These are phyloP conservation scores for Triops longicaudatus DNA, from an alignment of 1,140 invertebrate genomes.

Conservation along the genomic window DNA sequence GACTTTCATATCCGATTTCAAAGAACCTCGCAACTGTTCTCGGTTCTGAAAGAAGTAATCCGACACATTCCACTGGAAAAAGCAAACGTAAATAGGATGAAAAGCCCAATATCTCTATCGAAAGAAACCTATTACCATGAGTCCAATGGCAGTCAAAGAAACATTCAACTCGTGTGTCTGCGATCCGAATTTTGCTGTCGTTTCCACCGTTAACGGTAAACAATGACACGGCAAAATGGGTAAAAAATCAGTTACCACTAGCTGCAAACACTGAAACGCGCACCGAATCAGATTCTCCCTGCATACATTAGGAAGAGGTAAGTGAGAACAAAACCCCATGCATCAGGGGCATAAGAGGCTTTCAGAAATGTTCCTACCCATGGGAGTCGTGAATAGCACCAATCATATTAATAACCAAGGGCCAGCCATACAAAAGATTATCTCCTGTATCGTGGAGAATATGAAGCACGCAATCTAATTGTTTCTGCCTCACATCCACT, in stretches of 20 bases:
- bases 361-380: conserved; percentile 49
- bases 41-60: conserved; percentile 95
- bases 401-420: conserved; percentile 85
- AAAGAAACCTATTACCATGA: conserved; percentile 59
- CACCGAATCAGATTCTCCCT: conserved; percentile 84
- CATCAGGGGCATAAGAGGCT: conserved; percentile 22
- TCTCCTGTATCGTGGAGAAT: conserved; percentile 88
- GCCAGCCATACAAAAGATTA: conserved; percentile 85
- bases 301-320: conserved; percentile 32
- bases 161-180: conserved; percentile 97
- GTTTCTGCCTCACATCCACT: conserved; percentile 85
- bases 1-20: conserved; percentile 58
- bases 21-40: conserved; percentile 65
- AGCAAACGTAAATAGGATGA: conserved; percentile 9
- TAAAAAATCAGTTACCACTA: conserved; percentile 93
- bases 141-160: conserved; percentile 90
- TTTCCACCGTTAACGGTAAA: conserved; percentile 83
- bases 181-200: conserved; percentile 88
- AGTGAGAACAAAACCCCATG: background rate
- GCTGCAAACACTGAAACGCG: conserved; percentile 90
- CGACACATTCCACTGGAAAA: conserved; percentile 87
- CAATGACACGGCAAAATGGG: conserved; percentile 78
- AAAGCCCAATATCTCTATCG: conserved; percentile 13
- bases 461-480: conserved; percentile 88
- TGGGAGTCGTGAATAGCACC: conserved; percentile 87